These are phyloP conservation scores for Mythimna impura DNA, from an alignment of 2,888 invertebrate species.

Conservation along the genomic window DNA sequence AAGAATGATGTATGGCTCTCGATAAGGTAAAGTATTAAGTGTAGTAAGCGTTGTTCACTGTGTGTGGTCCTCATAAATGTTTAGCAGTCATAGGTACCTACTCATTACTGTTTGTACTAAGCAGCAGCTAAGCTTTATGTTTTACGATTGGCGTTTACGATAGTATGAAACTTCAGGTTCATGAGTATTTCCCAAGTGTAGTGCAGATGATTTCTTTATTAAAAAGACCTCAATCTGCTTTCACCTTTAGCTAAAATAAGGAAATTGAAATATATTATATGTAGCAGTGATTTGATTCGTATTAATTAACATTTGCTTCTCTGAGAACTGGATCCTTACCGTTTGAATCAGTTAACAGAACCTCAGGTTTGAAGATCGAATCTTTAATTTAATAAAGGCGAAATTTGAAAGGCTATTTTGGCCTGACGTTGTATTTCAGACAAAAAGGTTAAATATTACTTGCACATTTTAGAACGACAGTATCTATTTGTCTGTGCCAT, in stretches of 20 bases:
- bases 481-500: background rate
- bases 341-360: background rate
- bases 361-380: background rate
- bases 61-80: constrained; percentile 32
- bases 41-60: constrained; percentile 39
- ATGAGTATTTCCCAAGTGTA: background rate
- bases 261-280: constrained; percentile 12
- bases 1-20: constrained; percentile 55
- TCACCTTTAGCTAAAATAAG: background rate
- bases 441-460: background rate
- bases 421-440: background rate
- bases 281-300: constrained; percentile 37
- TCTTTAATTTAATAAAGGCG: background rate
- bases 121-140: background rate
- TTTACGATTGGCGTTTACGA: constrained; percentile 32
- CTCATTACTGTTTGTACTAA: constrained; percentile 13
- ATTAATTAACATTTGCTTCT: constrained; percentile 25
- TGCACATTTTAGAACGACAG: background rate
- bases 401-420: background rate
- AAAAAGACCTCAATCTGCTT: background rate
- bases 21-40: constrained; percentile 52
- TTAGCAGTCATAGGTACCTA: constrained; percentile 3
- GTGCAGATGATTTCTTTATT: background rate
- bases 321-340: background rate
- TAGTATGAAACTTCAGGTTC: background rate